Percentiles rank a stretch among this genome's conserved stretches.
Conservation (phyloP, 2,888 invertebrate genomes). For the Neoascia interrupta region DNA sequence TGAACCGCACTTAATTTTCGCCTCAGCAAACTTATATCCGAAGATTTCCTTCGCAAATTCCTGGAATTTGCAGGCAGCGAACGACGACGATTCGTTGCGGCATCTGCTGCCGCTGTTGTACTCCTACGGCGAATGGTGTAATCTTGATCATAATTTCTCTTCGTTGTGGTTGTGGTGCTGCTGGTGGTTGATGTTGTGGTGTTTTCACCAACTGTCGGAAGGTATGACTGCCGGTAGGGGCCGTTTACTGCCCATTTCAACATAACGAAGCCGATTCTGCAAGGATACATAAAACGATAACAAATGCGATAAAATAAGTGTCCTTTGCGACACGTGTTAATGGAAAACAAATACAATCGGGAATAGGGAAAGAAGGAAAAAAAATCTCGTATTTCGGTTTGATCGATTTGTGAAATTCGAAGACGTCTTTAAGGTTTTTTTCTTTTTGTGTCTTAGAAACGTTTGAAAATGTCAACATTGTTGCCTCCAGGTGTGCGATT, state of each 20-base stretch:
- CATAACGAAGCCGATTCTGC: too few species aligned
- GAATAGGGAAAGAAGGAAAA: neutral
- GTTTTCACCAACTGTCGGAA: conserved; percentile 65
- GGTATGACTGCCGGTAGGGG: conserved; percentile 74
- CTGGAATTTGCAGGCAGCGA: conserved; percentile 45
- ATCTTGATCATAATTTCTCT: conserved; percentile 54
- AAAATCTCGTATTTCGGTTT: conserved; percentile 44
- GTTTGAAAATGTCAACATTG: conserved; percentile 35
- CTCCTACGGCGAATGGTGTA: conserved; percentile 62
- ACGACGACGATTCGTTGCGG: conserved; percentile 41
- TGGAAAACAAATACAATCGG: too few species aligned
- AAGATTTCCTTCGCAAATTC: conserved; percentile 72
- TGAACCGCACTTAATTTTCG: conserved; percentile 49
- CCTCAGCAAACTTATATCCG: conserved; percentile 63
- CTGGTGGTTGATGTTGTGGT: conserved; percentile 19
- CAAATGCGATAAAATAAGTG: conserved; percentile 20
- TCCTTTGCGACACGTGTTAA: conserved; percentile 2
- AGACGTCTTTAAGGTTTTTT: conserved; percentile 20
- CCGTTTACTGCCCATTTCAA: conserved; percentile 78
- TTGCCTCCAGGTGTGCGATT: conserved; percentile 53
- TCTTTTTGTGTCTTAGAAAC: too few species aligned
- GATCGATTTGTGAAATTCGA: conserved; percentile 43
- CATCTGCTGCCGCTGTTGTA: conserved; percentile 43
- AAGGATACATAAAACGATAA: too few species aligned
- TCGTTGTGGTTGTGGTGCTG: neutral